Evolutionary conservation across 2,888 invertebrate species (phyloP).

Genomic region (Zhuqinia jingwanae): DNA sequence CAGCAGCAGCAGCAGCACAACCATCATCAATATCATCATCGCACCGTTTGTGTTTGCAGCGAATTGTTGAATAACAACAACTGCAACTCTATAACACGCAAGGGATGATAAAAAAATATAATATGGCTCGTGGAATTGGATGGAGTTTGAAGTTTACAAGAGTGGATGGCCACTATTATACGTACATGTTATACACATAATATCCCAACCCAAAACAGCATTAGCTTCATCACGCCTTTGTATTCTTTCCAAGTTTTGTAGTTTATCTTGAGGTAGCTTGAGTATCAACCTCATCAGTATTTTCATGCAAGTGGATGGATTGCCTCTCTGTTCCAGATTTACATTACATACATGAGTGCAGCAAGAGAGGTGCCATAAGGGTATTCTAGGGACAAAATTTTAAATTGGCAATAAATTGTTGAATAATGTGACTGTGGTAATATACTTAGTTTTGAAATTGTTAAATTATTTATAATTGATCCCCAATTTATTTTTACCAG

Average conservation of each 20-base stretch:
- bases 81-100: background rate
- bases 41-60: no score
- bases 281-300: conserved; percentile 46
- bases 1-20: no score
- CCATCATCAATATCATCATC: no score
- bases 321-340: no score
- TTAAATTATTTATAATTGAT: no score
- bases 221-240: conserved; percentile 19
- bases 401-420: no score
- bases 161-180: background rate
- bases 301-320: conserved; percentile 57
- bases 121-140: no score
- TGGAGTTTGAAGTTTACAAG: no score
- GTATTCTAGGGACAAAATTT: background rate
- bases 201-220: conserved; percentile 12
- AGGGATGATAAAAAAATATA: no score
- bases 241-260: conserved; percentile 35
- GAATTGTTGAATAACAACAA: background rate
- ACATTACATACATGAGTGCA: background rate
- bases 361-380: background rate
- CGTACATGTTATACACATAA: background rate
- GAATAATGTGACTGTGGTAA: conserved; percentile 8
- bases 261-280: conserved; percentile 41
- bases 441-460: background rate
- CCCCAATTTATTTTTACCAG: no score